These are phyloP conservation scores for Cremastinae sp. DNA, from an alignment of 2,888 invertebrate species.

Conservation along the genomic window DNA sequence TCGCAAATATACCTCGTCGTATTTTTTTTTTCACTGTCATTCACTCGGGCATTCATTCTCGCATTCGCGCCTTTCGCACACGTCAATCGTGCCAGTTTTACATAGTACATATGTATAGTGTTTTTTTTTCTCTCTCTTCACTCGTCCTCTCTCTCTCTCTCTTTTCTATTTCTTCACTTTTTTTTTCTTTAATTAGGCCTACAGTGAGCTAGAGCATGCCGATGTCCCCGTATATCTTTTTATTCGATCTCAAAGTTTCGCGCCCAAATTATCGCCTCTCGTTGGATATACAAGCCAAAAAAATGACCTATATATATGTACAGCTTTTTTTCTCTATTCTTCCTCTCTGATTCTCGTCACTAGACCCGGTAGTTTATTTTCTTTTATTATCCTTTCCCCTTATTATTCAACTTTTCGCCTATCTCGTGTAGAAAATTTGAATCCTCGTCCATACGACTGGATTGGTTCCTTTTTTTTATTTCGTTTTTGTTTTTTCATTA, in stretches of 20 bases:
- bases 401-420: slow-evolving; percentile 44
- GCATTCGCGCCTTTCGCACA: slow-evolving; percentile 66
- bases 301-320: slow-evolving; percentile 57
- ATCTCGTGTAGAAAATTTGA: slow-evolving; percentile 45
- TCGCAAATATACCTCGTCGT: slow-evolving; percentile 63
- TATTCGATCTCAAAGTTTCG: slow-evolving; percentile 51
- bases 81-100: slow-evolving; percentile 73
- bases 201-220: slow-evolving; percentile 77
- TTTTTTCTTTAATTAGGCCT: slow-evolving; percentile 77
- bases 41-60: slow-evolving; percentile 51
- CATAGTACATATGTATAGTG: slow-evolving; percentile 72
- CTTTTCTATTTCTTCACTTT: slow-evolving; percentile 39
- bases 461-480: slow-evolving; percentile 13
- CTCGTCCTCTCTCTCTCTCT: slow-evolving; percentile 34
- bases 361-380: slow-evolving; percentile 35
- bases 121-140: slow-evolving; percentile 48
- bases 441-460: slow-evolving; percentile 30
- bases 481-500: too few species aligned
- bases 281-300: slow-evolving; percentile 43
- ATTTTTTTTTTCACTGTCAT: slow-evolving; percentile 24
- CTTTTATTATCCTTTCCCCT: slow-evolving; percentile 28
- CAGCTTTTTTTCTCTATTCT: slow-evolving; percentile 33
- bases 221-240: slow-evolving; percentile 56
- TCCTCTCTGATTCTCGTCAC: slow-evolving; percentile 10
- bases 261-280: slow-evolving; percentile 54